These are phyloP conservation scores for Aplidium turbinatum DNA, from an alignment of 23 tunicate genomes.

Conservation along the genomic window DNA sequence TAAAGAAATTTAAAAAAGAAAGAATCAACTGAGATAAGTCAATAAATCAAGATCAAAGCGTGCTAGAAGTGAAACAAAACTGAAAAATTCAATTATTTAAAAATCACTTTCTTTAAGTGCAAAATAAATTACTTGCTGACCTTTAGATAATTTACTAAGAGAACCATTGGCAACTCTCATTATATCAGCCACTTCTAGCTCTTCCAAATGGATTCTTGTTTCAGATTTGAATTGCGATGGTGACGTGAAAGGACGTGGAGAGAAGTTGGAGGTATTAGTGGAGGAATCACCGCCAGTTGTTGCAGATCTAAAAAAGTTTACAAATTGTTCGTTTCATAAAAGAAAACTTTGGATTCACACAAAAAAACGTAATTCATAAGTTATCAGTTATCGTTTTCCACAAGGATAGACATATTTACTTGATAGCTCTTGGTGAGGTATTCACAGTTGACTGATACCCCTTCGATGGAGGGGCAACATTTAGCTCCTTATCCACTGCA, in stretches of 20 bases:
- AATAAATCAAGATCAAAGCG: too few relatives aligned
- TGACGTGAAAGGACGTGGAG: conserved; percentile 46
- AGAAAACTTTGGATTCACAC: too few relatives aligned
- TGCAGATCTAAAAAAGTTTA: not conserved
- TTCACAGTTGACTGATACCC: conserved; percentile 51
- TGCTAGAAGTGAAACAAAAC: too few relatives aligned
- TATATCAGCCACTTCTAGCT: conserved; percentile 39
- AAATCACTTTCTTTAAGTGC: too few relatives aligned
- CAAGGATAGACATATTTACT: conserved; percentile 47
- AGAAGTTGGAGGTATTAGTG: not conserved
- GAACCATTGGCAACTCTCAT: conserved; percentile 34
- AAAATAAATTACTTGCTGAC: too few relatives aligned
- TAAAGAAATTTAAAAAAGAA: too few relatives aligned
- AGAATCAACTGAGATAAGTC: too few relatives aligned
- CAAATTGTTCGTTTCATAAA: too few relatives aligned
- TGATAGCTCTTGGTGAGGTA: conserved; percentile 48
- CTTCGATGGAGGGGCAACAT: conserved; percentile 48
- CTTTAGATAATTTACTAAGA: too few relatives aligned
- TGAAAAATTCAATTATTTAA: too few relatives aligned
- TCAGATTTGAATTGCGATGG: not conserved
- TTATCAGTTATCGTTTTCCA: too few relatives aligned
- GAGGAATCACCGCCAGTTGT: not conserved
- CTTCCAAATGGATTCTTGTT: not conserved
- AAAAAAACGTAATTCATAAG: too few relatives aligned
- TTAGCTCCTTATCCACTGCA: conserved; percentile 33